Conservation (phyloP, 1,140 invertebrate genomes). For the Bradynema listronoti region DNA sequence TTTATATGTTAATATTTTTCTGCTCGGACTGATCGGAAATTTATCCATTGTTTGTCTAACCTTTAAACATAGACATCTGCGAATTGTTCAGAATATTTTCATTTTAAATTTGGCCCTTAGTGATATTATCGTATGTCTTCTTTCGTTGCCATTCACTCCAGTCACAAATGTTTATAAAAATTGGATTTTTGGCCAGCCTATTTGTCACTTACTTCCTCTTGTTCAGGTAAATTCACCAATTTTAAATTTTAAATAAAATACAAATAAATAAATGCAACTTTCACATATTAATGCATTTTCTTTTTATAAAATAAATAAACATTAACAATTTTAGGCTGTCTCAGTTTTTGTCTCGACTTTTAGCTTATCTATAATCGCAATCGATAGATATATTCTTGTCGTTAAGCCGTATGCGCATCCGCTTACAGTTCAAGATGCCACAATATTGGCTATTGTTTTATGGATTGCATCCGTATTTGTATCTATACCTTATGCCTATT, state of each 20-base stretch:
- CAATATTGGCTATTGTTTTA: slow-evolving; percentile 36
- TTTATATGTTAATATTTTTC: slow-evolving; percentile 51
- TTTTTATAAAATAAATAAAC: slow-evolving; percentile 1
- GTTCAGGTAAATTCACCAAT: slow-evolving; percentile 46
- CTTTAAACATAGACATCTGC: slow-evolving; percentile 39
- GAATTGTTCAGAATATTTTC: slow-evolving; percentile 90
- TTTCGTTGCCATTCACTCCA: slow-evolving; percentile 90
- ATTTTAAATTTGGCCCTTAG: slow-evolving; percentile 89
- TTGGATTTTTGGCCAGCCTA: slow-evolving; percentile 57
- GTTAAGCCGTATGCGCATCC: slow-evolving; percentile 46
- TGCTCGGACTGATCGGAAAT: slow-evolving; percentile 52
- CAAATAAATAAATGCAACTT: neutral
- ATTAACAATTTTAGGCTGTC: slow-evolving; percentile 31
- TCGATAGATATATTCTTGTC: slow-evolving; percentile 54
- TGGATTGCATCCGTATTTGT: slow-evolving; percentile 56
- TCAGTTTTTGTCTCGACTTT: slow-evolving; percentile 54
- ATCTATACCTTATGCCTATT: slow-evolving; percentile 57
- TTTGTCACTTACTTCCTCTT: slow-evolving; percentile 58
- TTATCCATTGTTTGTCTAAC: slow-evolving; percentile 43
- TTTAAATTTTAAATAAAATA: neutral
- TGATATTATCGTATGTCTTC: slow-evolving; percentile 81
- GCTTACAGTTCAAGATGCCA: slow-evolving; percentile 32
- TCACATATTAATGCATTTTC: neutral
- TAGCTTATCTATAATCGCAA: slow-evolving; percentile 49
- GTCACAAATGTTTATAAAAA: slow-evolving; percentile 54